Conservation (phyloP, 2,797 vertebrate species). For the Pelodytes ibericus region DNA sequence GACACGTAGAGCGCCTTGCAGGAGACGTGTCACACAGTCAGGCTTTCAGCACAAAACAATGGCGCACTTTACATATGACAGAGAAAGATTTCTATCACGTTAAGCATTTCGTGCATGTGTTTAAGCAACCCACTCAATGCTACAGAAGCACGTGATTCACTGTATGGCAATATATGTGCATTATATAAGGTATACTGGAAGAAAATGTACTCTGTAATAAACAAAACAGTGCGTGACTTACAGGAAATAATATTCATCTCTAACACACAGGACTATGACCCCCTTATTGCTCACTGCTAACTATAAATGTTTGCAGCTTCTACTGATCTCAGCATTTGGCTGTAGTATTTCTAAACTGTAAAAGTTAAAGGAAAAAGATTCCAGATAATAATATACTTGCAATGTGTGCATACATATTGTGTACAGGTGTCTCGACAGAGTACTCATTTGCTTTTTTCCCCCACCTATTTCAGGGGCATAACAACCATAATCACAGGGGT, state of each 20-base stretch:
- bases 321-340: too few species aligned
- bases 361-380: too few species aligned
- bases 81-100: conserved; percentile 8
- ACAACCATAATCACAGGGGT: too few species aligned
- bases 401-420: too few species aligned
- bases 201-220: not conserved
- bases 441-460: too few species aligned
- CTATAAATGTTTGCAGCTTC: too few species aligned
- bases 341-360: too few species aligned
- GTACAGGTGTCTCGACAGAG: too few species aligned
- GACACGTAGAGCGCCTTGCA: not conserved
- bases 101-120: conserved; percentile 18
- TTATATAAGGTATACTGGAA: not conserved
- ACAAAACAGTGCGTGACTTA: not conserved
- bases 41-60: conserved; percentile 15
- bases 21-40: not conserved
- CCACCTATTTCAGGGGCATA: too few species aligned
- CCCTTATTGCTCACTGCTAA: too few species aligned
- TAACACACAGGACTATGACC: too few species aligned
- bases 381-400: too few species aligned
- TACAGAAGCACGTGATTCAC: not conserved
- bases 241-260: not conserved
- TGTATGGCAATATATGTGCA: not conserved
- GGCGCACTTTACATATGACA: conserved; percentile 5
- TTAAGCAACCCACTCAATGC: conserved; percentile 16